Conservation (phyloP, 2,797 vertebrate species). For the Gastrophryne carolinensis region DNA sequence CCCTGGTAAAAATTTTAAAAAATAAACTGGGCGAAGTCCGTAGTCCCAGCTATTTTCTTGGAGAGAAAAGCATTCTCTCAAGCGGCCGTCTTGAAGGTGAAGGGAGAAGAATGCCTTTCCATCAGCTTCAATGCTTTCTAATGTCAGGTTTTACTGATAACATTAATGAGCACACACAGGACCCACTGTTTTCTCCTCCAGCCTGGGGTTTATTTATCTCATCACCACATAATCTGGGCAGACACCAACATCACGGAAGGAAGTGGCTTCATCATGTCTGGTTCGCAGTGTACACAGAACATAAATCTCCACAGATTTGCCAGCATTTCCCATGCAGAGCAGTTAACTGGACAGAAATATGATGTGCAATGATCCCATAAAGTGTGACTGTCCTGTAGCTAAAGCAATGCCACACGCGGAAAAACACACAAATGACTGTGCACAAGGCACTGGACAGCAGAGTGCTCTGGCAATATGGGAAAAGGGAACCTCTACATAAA, state of each 20-base stretch:
- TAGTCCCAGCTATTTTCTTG: too few species aligned
- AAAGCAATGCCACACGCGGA: conserved; percentile 36
- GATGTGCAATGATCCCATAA: conserved; percentile 52
- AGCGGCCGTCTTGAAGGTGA: too few species aligned
- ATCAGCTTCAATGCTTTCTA: too few species aligned
- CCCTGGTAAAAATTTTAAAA: too few species aligned
- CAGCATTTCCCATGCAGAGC: conserved; percentile 28
- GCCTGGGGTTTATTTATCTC: conserved; percentile 38
- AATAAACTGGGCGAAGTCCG: too few species aligned
- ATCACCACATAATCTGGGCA: conserved; percentile 26
- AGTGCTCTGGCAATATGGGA: too few species aligned
- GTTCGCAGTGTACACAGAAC: conserved; percentile 6
- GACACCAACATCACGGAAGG: background rate
- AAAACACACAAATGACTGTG: background rate
- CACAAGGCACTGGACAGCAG: background rate
- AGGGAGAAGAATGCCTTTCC: too few species aligned
- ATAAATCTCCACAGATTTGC: conserved; percentile 34
- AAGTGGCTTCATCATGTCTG: conserved; percentile 38
- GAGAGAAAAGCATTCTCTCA: too few species aligned
- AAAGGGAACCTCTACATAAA: too few species aligned
- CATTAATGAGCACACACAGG: background rate
- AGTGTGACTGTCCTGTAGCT: conserved; percentile 43
- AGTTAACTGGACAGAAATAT: conserved; percentile 49
- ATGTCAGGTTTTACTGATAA: background rate
- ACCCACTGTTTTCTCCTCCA: background rate